These are phyloP conservation scores for Epizoanthus rinbou DNA, from an alignment of 92 coral and sea anemone genomes.

Conservation along the genomic window DNA sequence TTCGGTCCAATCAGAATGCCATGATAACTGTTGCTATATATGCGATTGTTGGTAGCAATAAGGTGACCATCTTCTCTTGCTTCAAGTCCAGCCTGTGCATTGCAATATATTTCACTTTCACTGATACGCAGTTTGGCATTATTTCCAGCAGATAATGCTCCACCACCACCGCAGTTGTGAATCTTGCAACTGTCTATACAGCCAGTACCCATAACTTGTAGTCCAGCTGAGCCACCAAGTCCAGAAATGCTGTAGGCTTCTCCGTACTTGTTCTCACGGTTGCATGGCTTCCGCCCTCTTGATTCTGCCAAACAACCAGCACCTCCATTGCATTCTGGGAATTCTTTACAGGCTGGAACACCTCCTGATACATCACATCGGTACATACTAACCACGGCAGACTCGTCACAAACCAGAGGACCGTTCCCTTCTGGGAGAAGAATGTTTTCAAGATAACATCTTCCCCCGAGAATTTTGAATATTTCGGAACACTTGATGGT, in stretches of 20 bases:
- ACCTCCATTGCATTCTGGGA: constrained; percentile 83
- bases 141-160: constrained; percentile 34
- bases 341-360: constrained; percentile 63
- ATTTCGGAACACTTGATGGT: constrained; percentile 14
- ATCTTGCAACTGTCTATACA: constrained; percentile 57
- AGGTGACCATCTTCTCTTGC: constrained; percentile 64
- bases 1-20: constrained; percentile 63
- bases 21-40: constrained; percentile 53
- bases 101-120: constrained; percentile 58
- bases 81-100: constrained; percentile 69
- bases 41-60: constrained; percentile 48
- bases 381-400: constrained; percentile 5
- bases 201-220: constrained; percentile 37
- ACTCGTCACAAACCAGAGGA: not conserved
- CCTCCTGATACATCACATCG: constrained; percentile 68
- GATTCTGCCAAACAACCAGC: constrained; percentile 63
- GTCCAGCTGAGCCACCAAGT: constrained; percentile 46
- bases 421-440: constrained; percentile 47
- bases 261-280: constrained; percentile 64
- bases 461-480: constrained; percentile 1
- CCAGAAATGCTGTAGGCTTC: constrained; percentile 32
- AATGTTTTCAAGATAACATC: constrained; percentile 64
- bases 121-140: constrained; percentile 28
- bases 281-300: constrained; percentile 48
- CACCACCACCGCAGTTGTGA: constrained; percentile 66